Evolutionary conservation across 1,140 invertebrate genomes (phyloP), one percentile per base, ranked within the genome.

Genomic region (Portunus trituberculatus): DNA sequence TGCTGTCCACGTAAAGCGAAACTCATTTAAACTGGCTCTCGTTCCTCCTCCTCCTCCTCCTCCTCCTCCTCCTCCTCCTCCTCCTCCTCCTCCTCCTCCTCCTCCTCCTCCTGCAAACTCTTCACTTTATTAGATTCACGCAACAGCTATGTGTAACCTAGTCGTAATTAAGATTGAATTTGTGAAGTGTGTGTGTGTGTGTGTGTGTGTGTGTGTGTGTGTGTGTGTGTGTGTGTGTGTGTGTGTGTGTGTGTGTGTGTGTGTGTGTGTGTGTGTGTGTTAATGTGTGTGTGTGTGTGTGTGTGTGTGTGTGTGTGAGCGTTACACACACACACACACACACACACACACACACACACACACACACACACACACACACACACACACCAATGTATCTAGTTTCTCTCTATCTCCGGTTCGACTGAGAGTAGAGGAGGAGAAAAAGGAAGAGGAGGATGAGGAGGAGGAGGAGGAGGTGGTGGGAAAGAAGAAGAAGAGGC

Each of bases 321-420:
- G 67, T 76, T 76, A 76, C 67, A 76, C 67, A 76, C 67, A 76
- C 67, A 76, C 67, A 76, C 67, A 76, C 67, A 76, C 67, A 76
- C 67, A 76, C 67, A 76, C 67, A 76, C 67, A 76, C 67, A 76
- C 67, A 76, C 67, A 76, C 67, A 76, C 67, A 76, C 67, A 76
- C 67, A 76, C 67, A 76, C 67, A 76, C 67, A 76, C 67, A 76
- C 67, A 76, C 67, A 76, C 67, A 76, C 67, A n/a, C 25, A 76
- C 67, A n/a, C 25, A 76, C 67, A 59, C 2, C 3, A 1, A 59
- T 20, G n/a, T n/a, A 76, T 59, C 52, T 10, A 59, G 52, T 59
- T 59, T 59, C 52, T 20, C 16, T 20, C 52, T 20, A 59, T 10
- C 52, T 59, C 52, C 52, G 52, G 52, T 20, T 59, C 0, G 52